These are phyloP conservation scores for Poeciliopsis paucimaculata DNA, from an alignment of 2,797 vertebrate genomes.

Conservation along the genomic window DNA sequence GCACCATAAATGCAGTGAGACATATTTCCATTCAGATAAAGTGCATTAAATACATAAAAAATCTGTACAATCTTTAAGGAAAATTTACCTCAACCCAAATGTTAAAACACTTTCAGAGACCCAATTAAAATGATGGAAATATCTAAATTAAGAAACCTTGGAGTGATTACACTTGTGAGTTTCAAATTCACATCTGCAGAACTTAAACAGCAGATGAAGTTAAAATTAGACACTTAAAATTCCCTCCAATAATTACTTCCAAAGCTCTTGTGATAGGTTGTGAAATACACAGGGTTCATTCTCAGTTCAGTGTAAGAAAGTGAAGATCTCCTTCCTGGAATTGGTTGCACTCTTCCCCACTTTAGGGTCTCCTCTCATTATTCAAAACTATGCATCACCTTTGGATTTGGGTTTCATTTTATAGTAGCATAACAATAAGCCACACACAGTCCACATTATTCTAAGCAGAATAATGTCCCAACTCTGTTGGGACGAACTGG, in stretches of 20 bases:
- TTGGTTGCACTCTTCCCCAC: neutral
- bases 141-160: neutral
- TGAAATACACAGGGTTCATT: conserved; percentile 28
- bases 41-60: neutral
- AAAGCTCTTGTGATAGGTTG: neutral
- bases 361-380: neutral
- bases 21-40: neutral
- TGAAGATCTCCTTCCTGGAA: neutral
- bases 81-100: neutral
- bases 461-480: neutral
- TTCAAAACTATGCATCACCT: neutral
- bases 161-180: neutral
- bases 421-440: neutral
- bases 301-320: conserved; percentile 21
- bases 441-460: neutral
- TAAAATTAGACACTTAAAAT: neutral
- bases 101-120: neutral
- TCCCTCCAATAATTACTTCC: neutral
- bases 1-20: neutral
- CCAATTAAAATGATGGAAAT: neutral
- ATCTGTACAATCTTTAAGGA: neutral
- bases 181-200: neutral
- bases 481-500: conserved; percentile 7
- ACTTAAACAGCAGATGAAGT: neutral
- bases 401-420: neutral